Percentiles rank a stretch among this genome's conserved stretches.
Conservation (phyloP, 1,140 invertebrate species). For the Steinernema feltiae region DNA sequence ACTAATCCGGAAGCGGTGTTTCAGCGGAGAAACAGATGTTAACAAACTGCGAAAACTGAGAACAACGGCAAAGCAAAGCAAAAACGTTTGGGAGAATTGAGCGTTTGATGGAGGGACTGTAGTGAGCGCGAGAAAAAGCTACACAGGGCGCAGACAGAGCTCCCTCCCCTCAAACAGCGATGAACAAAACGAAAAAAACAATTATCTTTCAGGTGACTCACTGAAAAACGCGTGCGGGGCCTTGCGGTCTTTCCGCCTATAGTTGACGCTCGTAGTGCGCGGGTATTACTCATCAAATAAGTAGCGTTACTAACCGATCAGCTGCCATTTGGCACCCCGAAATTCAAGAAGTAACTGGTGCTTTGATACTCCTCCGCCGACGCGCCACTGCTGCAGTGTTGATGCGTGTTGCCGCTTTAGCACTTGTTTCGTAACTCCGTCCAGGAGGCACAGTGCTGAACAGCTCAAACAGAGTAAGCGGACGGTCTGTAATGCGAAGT, state of each 20-base stretch:
- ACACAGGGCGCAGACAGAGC: conserved; percentile 22
- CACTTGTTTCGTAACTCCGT: conserved; percentile 66
- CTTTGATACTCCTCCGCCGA: conserved; percentile 66
- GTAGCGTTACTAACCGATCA: conserved; percentile 48
- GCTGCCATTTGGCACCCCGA: conserved; percentile 65
- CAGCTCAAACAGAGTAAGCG: conserved; percentile 66
- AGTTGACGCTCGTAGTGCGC: neutral
- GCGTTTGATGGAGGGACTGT: neutral
- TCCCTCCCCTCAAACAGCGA: conserved; percentile 1
- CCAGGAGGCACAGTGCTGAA: conserved; percentile 66
- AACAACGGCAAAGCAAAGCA: neutral
- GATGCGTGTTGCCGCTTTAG: conserved; percentile 65
- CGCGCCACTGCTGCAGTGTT: conserved; percentile 68
- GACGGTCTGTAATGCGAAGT: conserved; percentile 61
- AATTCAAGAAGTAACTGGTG: conserved; percentile 68
- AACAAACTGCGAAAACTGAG: neutral
- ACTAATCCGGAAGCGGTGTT: neutral
- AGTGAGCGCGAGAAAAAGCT: neutral
- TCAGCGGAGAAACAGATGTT: neutral
- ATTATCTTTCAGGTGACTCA: conserved; percentile 11
- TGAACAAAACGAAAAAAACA: neutral
- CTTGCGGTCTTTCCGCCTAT: neutral
- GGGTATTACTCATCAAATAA: conserved; percentile 17
- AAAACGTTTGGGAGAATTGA: too few species aligned
- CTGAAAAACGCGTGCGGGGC: neutral